A percentile compares a stretch with the other conserved stretches of the same genome.
These are phyloP conservation scores for Meteorus cinctellus DNA, from an alignment of 2,888 invertebrate genomes.

Conservation along the genomic window DNA sequence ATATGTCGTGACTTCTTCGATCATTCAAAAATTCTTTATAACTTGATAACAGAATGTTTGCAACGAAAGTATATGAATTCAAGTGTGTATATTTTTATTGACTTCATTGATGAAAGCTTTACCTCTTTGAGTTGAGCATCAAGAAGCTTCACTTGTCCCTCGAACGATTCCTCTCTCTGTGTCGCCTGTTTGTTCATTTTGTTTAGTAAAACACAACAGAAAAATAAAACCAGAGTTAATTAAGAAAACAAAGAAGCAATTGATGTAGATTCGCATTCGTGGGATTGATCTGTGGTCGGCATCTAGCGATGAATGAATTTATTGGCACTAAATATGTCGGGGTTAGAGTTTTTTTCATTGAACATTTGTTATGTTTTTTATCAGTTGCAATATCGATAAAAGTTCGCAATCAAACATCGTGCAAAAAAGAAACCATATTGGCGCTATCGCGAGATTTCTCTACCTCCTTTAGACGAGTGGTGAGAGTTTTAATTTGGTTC, in stretches of 20 bases:
- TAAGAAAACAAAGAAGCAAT: constrained; percentile 36
- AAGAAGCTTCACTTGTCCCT: constrained; percentile 91
- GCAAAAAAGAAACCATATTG: constrained; percentile 48
- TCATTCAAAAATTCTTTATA: not conserved
- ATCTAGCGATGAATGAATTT: constrained; percentile 39
- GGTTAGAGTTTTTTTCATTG: constrained; percentile 22
- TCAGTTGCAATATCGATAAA: constrained; percentile 48
- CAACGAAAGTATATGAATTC: not conserved
- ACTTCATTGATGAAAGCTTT: constrained; percentile 68
- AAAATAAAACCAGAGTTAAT: constrained; percentile 57
- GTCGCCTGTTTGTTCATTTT: constrained; percentile 83
- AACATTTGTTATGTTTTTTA: constrained; percentile 33
- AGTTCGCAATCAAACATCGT: constrained; percentile 48
- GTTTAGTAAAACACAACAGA: constrained; percentile 72
- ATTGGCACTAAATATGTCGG: constrained; percentile 32
- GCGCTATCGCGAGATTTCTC: constrained; percentile 61
- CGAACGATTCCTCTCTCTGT: constrained; percentile 95
- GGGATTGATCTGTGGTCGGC: constrained; percentile 49
- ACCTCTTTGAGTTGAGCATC: constrained; percentile 95
- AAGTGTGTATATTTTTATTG: not conserved
- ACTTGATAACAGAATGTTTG: not conserved
- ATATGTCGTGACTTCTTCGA: not conserved
- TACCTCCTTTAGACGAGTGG: constrained; percentile 99
- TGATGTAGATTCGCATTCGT: constrained; percentile 14
- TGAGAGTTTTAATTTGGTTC: constrained; percentile 99